Evolutionary conservation across 2,113 vertebrate species (phyloP).

Genomic region (Bubo scandiacus): DNA sequence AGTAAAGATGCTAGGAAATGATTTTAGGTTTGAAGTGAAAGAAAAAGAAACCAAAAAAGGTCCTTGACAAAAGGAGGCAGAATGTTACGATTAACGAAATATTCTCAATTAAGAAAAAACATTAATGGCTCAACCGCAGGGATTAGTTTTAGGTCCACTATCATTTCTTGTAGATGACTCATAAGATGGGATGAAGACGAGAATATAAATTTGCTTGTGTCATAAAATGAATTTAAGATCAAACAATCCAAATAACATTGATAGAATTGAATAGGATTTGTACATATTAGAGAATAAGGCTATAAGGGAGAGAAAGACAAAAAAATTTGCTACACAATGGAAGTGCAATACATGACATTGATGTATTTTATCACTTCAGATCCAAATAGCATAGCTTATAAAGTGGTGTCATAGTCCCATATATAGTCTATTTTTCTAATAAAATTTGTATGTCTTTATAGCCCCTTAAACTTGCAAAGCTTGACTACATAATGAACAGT

Average conservation of each 20-base stretch:
- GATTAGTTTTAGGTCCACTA: neutral
- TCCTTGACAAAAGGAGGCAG: neutral
- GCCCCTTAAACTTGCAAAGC: neutral
- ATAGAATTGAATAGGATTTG: constrained; percentile 27
- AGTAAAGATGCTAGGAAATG: neutral
- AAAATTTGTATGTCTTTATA: neutral
- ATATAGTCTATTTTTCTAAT: neutral
- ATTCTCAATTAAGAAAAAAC: neutral
- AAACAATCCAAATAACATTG: neutral
- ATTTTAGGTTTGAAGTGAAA: neutral
- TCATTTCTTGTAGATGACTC: neutral
- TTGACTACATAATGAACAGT: accelerated
- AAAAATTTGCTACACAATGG: neutral
- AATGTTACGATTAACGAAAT: neutral
- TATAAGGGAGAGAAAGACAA: neutral
- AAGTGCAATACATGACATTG: neutral
- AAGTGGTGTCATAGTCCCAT: neutral
- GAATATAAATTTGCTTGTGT: neutral
- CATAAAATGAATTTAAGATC: constrained; percentile 20
- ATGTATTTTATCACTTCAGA: constrained; percentile 12
- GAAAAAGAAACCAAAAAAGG: neutral
- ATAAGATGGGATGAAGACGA: neutral
- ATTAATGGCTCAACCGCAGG: neutral
- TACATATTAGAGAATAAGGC: neutral
- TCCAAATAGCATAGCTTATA: neutral